Base-by-base conservation (phyloP, 2,797 vertebrate species). In the Urosaurus nigricauda region DNA sequence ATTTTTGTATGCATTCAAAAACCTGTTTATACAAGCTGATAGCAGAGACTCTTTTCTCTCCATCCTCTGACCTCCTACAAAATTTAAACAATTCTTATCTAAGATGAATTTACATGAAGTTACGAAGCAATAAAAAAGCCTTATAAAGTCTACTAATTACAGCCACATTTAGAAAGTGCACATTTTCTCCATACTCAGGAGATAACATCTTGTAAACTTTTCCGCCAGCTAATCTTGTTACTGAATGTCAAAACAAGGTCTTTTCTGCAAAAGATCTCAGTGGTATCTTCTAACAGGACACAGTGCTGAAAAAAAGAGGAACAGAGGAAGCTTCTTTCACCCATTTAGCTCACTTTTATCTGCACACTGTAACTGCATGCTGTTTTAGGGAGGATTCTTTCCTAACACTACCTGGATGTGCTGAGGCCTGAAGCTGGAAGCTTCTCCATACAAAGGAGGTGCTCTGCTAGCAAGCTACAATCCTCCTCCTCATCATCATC, bases 141-240 rank as follows among this genome's bases (percentile, higher is more conserved):
- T 43, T 65, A 83, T 78, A 65, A 83, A 85, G 19, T 73, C 77
- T 47, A 73, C 77, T 47, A 71, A 74, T 47, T 71, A 35, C 14
- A 80, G n/a, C 21, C 21, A 79, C 77, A 80, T 85, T 73, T 89
- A 79, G 77, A 73, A 80, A 79, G 19, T 29, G 13, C 35, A 82
- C 56, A 73, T 84, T 79, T 89, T 73, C 14, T 85, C 85, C 19
- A 47, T 26, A 32, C 51, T 85, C 37, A 47, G 29, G 63, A 58
- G 74, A 88, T 84, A 83, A 78, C n/a, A 84, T 84, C 87, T 79
- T 78, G 75, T 74, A 84, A 56, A 79, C 35, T 58, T 53, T 56
- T 68, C 71, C 24, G 13, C 47, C 43, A 43, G 60, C n/a, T 78
- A 71, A 68, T 84, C 74, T 56, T 84, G 58, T 70, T 70, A 32